phyloP scores from a whole-genome alignment of 1,140 invertebrate species.

The Rhagoletis pomonella region DNA sequence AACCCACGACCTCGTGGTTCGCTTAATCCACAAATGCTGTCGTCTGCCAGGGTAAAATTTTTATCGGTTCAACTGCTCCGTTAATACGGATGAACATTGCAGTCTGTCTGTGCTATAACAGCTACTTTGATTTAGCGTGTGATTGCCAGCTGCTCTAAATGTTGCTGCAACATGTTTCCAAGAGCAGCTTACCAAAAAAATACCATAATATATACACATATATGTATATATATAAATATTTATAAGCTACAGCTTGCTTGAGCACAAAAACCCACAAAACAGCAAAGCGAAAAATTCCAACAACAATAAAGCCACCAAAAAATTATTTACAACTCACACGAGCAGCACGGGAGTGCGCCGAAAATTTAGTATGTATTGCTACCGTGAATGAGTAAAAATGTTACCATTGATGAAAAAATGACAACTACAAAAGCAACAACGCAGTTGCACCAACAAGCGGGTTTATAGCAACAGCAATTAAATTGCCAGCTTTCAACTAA shows the following conservation, averaged over 20 bases:
- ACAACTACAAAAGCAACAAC: neutral
- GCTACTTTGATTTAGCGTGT: no score
- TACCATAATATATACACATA: neutral
- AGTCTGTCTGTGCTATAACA: no score
- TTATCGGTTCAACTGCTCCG: no score
- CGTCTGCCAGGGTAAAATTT: no score
- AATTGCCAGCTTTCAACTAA: slow-evolving; percentile 26
- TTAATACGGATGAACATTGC: no score
- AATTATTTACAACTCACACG: slow-evolving; percentile 11
- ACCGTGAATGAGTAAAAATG: neutral
- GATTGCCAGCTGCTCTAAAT: neutral
- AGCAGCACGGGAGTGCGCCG: neutral
- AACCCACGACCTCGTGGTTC: no score
- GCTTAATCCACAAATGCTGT: no score
- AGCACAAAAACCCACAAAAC: neutral
- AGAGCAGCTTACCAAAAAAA: neutral
- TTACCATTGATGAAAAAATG: neutral
- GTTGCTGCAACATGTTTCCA: slow-evolving; percentile 55
- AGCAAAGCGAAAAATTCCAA: neutral
- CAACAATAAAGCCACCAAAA: neutral
- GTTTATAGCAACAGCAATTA: slow-evolving; percentile 21
- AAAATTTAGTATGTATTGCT: slow-evolving; percentile 5
- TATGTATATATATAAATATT: neutral
- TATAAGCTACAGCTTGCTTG: no score
- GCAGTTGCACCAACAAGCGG: neutral